Evolutionary conservation across 1,140 invertebrate genomes (phyloP).

Genomic region (Procambarus virginalis): DNA sequence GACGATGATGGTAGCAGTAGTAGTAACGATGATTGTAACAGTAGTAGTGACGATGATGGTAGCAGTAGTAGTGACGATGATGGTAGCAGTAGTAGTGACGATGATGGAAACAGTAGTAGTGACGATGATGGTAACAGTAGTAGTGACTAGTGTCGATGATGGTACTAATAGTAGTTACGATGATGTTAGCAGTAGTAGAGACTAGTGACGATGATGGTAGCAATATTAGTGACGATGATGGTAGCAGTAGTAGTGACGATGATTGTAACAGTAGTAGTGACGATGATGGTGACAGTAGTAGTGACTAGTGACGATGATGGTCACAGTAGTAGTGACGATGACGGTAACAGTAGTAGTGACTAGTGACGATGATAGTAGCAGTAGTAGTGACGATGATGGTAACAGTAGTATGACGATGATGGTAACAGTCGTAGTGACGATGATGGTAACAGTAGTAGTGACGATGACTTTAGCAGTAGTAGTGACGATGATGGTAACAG

Average conservation of each 20-base stretch:
- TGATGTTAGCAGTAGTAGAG: not conserved
- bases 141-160: not conserved
- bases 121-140: too few species aligned
- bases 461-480: not conserved
- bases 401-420: not conserved
- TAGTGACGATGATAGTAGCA: not conserved
- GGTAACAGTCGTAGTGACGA: not conserved
- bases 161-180: not conserved
- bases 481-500: not conserved
- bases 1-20: not conserved
- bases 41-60: not conserved
- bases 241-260: not conserved
- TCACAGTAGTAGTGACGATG: not conserved
- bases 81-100: not conserved
- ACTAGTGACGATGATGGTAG: not conserved
- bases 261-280: not conserved
- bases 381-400: not conserved
- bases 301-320: not conserved
- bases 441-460: not conserved
- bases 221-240: too few species aligned
- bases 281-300: not conserved
- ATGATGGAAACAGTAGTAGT: not conserved
- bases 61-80: not conserved
- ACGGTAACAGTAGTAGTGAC: not conserved
- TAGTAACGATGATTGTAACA: not conserved